A percentile compares a stretch with the other conserved stretches of the same genome.
Conservation (phyloP, 2,888 invertebrate genomes). For the Buathra laborator region DNA sequence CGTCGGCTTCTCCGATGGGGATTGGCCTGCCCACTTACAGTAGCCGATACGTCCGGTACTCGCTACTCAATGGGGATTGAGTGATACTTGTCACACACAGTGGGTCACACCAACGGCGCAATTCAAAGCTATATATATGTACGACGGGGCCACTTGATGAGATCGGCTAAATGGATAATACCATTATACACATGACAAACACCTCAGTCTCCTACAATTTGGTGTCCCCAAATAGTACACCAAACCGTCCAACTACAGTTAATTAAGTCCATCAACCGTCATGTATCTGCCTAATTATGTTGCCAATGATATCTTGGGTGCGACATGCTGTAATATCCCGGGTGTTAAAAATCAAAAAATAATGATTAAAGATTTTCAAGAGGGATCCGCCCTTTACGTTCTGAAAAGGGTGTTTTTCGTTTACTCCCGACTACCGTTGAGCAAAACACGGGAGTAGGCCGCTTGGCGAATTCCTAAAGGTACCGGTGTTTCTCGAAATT, state of each 20-base stretch:
- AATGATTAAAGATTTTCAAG: too few relatives aligned
- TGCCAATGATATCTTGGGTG: neutral
- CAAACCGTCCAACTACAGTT: conserved; percentile 10
- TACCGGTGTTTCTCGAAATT: too few relatives aligned
- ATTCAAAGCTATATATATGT: neutral
- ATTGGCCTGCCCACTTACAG: conserved; percentile 28
- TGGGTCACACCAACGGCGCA: conserved; percentile 48
- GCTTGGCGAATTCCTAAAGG: too few relatives aligned
- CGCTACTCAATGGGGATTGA: conserved; percentile 58
- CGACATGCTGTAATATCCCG: too few relatives aligned
- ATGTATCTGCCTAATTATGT: neutral
- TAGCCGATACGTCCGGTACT: conserved; percentile 56
- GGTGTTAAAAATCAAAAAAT: too few relatives aligned
- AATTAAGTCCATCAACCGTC: conserved; percentile 1
- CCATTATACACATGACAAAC: conserved; percentile 57
- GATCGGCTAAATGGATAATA: conserved; percentile 63
- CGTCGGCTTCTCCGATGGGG: conserved; percentile 54
- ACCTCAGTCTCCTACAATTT: conserved; percentile 25
- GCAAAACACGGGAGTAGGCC: too few relatives aligned
- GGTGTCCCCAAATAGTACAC: conserved; percentile 13
- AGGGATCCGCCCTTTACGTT: too few relatives aligned
- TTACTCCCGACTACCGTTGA: too few relatives aligned
- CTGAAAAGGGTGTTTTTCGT: too few relatives aligned
- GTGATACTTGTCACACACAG: conserved; percentile 58
- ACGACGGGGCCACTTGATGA: conserved; percentile 52